Evolutionary conservation across 2,797 vertebrate species (phyloP), one percentile per base, ranked within the genome.

Genomic region (Cossypha niveicapilla): DNA sequence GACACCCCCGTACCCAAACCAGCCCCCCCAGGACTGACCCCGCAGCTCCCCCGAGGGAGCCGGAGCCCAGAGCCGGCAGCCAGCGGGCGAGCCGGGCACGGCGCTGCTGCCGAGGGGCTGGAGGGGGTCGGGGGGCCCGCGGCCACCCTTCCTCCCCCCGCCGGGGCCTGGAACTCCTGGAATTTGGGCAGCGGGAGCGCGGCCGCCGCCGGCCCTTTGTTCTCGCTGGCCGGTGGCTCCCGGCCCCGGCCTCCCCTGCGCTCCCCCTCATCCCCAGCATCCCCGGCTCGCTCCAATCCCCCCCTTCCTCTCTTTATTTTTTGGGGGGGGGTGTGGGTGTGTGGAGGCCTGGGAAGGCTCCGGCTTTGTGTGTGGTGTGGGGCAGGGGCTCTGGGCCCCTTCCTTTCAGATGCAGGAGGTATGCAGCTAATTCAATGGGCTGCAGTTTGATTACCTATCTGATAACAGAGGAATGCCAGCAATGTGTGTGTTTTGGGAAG

Each of bases 391-490:
- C 95, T 96, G 96, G 97, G 97, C 97, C 97, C 96, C 97, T 97
- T 97, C 93, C 96, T 98, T 98, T 98, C 97, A 97, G 95, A 95
- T 96, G 96, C 97, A 93, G 95, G 97, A 96, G 93, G 96, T 97
- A 96, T 95, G 96, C 97, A 97, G 97, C 97, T 96, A 95, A 91
- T 96, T 97, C 95, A 97, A 97, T 97, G 97, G 80, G 90, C 97
- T 97, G 96, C 96, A 97, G 95, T 97, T 97, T 96, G 97, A 98
- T 98, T 98, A 98, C 98, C 97, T 98, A 97, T 97, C 98, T 98
- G 98, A 98, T 98, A 98, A 98, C 97, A 95, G 96, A 97, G 96
- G 98, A 98, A 98, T 98, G 97, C 94, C 90, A 98, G 97, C 96
- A 98, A 98, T 98, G 97, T 97, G 97, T 97, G 97, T 95, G 96